These are phyloP conservation scores for Solen grandis DNA, from an alignment of 1,140 invertebrate species.

Conservation along the genomic window DNA sequence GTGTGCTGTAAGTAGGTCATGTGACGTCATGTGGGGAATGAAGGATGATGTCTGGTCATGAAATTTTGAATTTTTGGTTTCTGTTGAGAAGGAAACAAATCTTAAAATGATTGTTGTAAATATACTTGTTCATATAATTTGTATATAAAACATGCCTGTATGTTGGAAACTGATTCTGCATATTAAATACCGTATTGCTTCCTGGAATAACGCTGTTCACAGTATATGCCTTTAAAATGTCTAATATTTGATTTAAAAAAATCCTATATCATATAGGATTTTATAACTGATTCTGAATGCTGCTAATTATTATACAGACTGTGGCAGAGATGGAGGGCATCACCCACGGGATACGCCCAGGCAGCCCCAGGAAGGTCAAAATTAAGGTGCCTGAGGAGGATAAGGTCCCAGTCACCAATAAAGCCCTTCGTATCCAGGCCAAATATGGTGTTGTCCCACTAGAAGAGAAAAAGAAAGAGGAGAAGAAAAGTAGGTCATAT, in stretches of 20 bases:
- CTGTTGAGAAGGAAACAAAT: neutral
- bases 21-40: no score
- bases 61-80: conserved; percentile 1
- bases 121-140: no score
- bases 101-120: neutral
- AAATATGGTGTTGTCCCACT: conserved; percentile 61
- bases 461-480: conserved; percentile 59
- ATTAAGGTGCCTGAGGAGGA: conserved; percentile 61
- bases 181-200: no score
- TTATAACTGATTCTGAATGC: no score
- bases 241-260: no score
- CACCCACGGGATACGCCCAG: conserved; percentile 76
- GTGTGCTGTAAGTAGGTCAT: conserved; percentile 78
- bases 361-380: conserved; percentile 67
- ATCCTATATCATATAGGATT: no score
- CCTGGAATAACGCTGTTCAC: no score
- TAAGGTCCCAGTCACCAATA: conserved; percentile 29
- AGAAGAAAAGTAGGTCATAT: conserved; percentile 59
- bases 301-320: conserved; percentile 75
- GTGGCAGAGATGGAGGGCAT: conserved; percentile 80
- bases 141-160: no score
- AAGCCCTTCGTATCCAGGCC: conserved; percentile 59
- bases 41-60: conserved; percentile 17
- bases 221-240: no score
- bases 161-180: no score